Percentiles rank a stretch among this genome's conserved stretches.
Conservation (phyloP, 2,888 invertebrate species). For the Sisyra nigra region DNA sequence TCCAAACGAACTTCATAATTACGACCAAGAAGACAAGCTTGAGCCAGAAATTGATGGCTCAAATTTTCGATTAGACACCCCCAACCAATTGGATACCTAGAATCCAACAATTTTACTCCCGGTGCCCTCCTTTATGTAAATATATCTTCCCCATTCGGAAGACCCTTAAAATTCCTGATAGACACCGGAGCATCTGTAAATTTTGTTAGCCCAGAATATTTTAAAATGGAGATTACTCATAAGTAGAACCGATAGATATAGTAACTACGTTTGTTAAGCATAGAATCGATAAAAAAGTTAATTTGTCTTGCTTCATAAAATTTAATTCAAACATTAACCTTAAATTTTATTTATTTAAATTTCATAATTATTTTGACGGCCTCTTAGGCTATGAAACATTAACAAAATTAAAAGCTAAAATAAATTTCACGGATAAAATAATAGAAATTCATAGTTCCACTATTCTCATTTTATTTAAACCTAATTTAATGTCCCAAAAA, state of each 20-base stretch:
- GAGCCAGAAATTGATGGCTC: background rate
- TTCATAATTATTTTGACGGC: conserved; percentile 6
- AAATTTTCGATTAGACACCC: background rate
- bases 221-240: no score
- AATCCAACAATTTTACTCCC: background rate
- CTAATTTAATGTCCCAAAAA: background rate
- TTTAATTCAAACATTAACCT: no score
- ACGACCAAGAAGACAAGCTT: background rate
- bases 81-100: background rate
- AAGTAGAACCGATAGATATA: no score
- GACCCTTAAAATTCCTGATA: background rate
- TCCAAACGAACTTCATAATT: background rate
- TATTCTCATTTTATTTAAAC: background rate
- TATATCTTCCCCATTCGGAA: background rate
- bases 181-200: no score
- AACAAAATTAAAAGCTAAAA: background rate
- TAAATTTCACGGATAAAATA: background rate
- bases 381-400: background rate
- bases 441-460: background rate
- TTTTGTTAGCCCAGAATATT: no score
- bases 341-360: background rate
- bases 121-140: background rate
- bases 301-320: no score
- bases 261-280: no score
- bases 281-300: no score